Evolutionary conservation across 2,797 vertebrate species (phyloP), one percentile per base, ranked within the genome.

Genomic region (Silurus lanzhouensis): DNA sequence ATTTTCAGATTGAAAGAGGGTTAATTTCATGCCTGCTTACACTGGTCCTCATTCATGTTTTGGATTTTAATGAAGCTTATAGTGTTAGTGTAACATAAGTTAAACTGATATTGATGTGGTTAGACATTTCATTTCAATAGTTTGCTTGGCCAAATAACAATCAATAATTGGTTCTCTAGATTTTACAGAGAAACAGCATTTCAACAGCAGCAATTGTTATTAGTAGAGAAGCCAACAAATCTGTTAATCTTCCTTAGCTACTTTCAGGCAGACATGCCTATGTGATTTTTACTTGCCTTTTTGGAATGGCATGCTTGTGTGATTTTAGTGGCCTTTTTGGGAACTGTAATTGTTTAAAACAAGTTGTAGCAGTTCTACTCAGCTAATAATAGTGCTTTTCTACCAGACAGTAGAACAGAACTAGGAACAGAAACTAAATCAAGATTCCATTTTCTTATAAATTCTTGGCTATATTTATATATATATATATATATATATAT

Each of bases 161-260:
- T 46, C 68, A 46, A 44, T 20, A 48, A 6, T 13, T 72, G 22
- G 12, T 27, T 1, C n/a, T 76, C n/a, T 57, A 76, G 46, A 76
- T 57, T 77, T 77, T 25, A 19, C 25, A 55, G 27, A 79, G 66
- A 48, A 77, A 72, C 9, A 25, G 83, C 66, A 63, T 85, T 84
- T 84, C 83, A 84, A 55, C 83, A 71, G 57, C 76, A 58, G 31
- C 44, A n/a, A 58, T 71, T 84, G 22, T 31, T 57, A 80, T 80
- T 64, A 64, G 58, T 44, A 31, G 67, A 71, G 58, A 44, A 7
- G 66, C 67, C 84, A 85, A 31, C 77, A 55, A 46, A 52, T 52
- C n/a, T 85, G 44, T 80, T 72, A 63, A 72, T 85, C 67, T 85
- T 70, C 75, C 83, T 70, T 84, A 79, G 75, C 64, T 79, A 22